phyloP scores from a whole-genome alignment of 2,888 invertebrate genomes.

The Maniola hyperantus region DNA sequence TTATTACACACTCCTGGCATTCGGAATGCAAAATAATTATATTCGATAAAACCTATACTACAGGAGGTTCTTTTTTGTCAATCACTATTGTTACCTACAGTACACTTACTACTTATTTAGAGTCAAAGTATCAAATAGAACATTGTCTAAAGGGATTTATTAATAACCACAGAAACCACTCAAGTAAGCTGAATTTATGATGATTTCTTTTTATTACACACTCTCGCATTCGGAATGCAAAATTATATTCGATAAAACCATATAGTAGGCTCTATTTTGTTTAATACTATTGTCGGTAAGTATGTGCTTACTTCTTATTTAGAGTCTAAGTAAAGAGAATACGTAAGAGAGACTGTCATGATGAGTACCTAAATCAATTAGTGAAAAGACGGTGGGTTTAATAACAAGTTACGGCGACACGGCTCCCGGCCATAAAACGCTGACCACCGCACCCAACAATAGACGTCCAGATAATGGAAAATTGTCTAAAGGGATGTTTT shows the following conservation, averaged over 20 bases:
- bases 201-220: slow-evolving; percentile 55
- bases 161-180: background rate
- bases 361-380: slow-evolving; percentile 76
- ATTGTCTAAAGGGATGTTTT: slow-evolving; percentile 41
- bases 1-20: slow-evolving; percentile 47
- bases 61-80: too few relatives aligned
- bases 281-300: too few relatives aligned
- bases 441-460: slow-evolving; percentile 70
- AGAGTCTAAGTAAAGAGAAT: too few relatives aligned
- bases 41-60: background rate
- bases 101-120: background rate
- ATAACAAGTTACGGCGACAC: slow-evolving; percentile 75
- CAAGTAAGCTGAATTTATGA: slow-evolving; percentile 59
- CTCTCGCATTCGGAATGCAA: slow-evolving; percentile 22
- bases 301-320: too few relatives aligned
- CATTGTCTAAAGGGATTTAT: background rate
- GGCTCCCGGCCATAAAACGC: slow-evolving; percentile 67
- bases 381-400: slow-evolving; percentile 68
- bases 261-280: background rate
- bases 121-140: background rate
- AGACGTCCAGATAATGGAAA: slow-evolving; percentile 75
- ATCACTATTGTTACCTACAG: too few relatives aligned
- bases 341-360: slow-evolving; percentile 61
- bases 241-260: slow-evolving; percentile 1
- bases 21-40: slow-evolving; percentile 7